Base-by-base conservation (phyloP, 2,797 vertebrate species). In the Squalus acanthias region DNA sequence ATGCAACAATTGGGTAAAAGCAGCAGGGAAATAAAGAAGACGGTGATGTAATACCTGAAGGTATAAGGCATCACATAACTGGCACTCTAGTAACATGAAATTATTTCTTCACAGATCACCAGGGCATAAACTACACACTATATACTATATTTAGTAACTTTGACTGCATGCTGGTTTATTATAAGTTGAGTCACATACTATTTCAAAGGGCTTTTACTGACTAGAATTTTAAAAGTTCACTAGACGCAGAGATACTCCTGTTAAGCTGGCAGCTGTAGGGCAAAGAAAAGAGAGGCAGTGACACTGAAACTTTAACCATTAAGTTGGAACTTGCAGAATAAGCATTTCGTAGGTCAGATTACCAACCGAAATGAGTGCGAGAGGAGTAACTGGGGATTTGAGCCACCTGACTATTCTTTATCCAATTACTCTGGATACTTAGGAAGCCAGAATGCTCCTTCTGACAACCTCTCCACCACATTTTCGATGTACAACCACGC, bases 381-480 rank as follows among this genome's bases (percentile, higher is more conserved):
- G 50, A 95, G 94, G 3, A 29, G 70, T 29, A 57, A 95, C 26
- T 57, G 26, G 53, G 13, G 29, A 46, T 69, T 76, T 57, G 94
- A 76, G 26, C 69, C 94, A n/a, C 13, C 46, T 95, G 94, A 74
- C 69, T 57, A 74, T 95, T 57, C 5, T n/a, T 33, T 95, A 72
- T 57, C 94, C 70, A 33, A 33, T 53, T 15, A 57, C 26, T 20
- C 17, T 76, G 70, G 70, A 76, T 74, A 24, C 97, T 97, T 99
- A 99, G 96, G 99, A 99, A 0, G 99, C 99, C 97, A 99, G 97
- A 96, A 99, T 98, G 96, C 99, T 98, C 98, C 99, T 98, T 97
- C 99, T 98, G 97, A 99, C 98, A 96, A 99, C 98, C 97, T 99
- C 99, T 3, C 94, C 70, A 29, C 94, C 94, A 29, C 94, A 95